Base-by-base conservation (phyloP, 2,113 vertebrate species). In the Tragelaphus imberbis region DNA sequence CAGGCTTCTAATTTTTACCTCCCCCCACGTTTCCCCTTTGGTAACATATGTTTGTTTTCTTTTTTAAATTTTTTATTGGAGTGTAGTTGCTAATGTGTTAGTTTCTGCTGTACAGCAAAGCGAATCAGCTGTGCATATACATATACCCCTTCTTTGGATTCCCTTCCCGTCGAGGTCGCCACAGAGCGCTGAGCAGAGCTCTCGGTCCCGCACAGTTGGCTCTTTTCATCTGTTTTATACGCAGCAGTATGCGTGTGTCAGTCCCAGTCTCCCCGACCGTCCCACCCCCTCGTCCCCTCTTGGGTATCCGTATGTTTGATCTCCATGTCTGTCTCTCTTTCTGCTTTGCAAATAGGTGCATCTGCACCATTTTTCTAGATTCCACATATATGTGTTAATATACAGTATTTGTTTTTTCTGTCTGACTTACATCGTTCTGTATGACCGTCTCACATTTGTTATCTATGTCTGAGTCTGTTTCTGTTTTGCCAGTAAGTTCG, bases 121-220 rank as follows among this genome's bases (percentile, higher is more conserved):
- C 0, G 6, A 44, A 44, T 77, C 36, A 44, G 71, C 71, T 44
- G 23, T 77, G 23, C 40, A 1, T 15, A 14, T 7, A 14, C 23
- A 2, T 14, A 44, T 0, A 77, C 23, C n/a, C 19, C 68, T 71
- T 23, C 7, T 23, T 2, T 23, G 68, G 68, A 12, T 71, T 10
- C 1, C 68, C 68, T 36, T 36, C n/a, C 12, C 23, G 3, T 3
- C 2, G 2, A 27, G 71, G 23, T 44, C 23, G 27, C 23, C 6
- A 7, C 40, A 7, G 71, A 25, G 19, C 40, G 1, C 71, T 44
- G 23, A 27, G 40, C 0, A 2, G 12, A 3, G 21, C 12, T 27
- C 71, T 7, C 1, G 12, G 71, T 2, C 36, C 36, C 0, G 12
- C 23, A 3, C 36, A 2, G 6, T 25, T 0, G 23, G 71, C 2